Base-by-base conservation (phyloP, 2,113 vertebrate genomes). In the Camelus dromedarius region DNA sequence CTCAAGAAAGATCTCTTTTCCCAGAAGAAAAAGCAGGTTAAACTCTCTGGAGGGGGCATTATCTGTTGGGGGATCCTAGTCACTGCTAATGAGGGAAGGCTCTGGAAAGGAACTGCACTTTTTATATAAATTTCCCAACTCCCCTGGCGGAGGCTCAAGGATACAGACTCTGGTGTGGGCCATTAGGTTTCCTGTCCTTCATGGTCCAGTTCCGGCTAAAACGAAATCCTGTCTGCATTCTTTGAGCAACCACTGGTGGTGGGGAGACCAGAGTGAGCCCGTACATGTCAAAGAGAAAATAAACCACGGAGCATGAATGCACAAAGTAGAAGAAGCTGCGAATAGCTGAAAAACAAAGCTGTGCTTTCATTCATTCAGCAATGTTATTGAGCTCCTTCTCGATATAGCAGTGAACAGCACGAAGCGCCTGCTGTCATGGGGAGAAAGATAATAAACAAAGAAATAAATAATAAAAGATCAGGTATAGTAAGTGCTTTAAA, bases 131-230 rank as follows among this genome's bases (percentile, higher is more conserved):
- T 81, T 67, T 20, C 30, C 50, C 46, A 70, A 0, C n/a, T 38
- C 24, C n/a, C 66, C 56, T 16, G 46, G 24, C 15, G 14, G 67
- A 18, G 30, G 85, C 82, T 90, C 42, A 54, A 84, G 89, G 66
- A 30, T 64, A n/a, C 18, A 87, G 92, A 56, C 35, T 50, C 62
- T n/a, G 42, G 70, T 28, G 7, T 84, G 84, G 70, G 52, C 85
- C 60, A n/a, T 80, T 60, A 84, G 83, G 64, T 93, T 83, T 83
- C 95, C 69, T 30, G 56, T 85, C 92, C 91, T 95, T 96, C 94
- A 62, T 62, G 42, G 70, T 93, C 62, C 20, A 54, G 5, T 50
- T 93, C 24, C n/a, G 54, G 87, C 58, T 70, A 5, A 80, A 72
- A 52, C 0, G 9, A 86, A 86, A 79, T 64, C 46, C 19, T 18